Evolutionary conservation across 2,888 invertebrate genomes (phyloP).

Genomic region (Cephus rjabovi): DNA sequence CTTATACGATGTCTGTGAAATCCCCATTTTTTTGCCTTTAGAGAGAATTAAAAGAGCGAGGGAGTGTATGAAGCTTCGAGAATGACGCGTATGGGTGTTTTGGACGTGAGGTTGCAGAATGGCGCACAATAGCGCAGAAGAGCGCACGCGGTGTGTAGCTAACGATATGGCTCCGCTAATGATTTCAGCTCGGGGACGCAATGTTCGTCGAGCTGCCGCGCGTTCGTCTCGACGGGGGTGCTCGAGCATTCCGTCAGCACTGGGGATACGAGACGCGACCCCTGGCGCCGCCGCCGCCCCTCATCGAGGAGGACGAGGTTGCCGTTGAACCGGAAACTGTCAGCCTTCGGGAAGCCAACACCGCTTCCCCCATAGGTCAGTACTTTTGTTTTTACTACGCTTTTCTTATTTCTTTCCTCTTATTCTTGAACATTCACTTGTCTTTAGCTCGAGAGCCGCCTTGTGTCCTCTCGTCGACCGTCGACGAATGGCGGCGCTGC

Average conservation of each 20-base stretch:
- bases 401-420: not conserved
- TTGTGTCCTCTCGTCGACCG: not conserved
- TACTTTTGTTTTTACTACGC: constrained; percentile 20
- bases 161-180: constrained; percentile 1
- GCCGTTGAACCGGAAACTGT: constrained; percentile 74
- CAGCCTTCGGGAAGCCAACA: constrained; percentile 75
- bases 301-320: constrained; percentile 76
- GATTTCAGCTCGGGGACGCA: constrained; percentile 69
- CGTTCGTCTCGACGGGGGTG: constrained; percentile 78
- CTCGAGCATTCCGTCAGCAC: constrained; percentile 72
- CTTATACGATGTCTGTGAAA: not conserved
- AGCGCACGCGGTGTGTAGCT: not conserved
- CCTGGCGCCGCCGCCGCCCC: constrained; percentile 75
- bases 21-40: not conserved
- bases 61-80: not conserved
- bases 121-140: not conserved
- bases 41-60: not conserved
- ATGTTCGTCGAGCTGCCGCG: constrained; percentile 73
- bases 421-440: not conserved
- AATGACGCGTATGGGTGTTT: not conserved
- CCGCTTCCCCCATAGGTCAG: constrained; percentile 72
- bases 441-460: not conserved
- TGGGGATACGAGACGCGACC: constrained; percentile 74
- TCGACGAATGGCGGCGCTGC: not conserved
- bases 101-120: not conserved